Evolutionary conservation across 2,113 vertebrate genomes (phyloP).

Genomic region (Nematolebias whitei): DNA sequence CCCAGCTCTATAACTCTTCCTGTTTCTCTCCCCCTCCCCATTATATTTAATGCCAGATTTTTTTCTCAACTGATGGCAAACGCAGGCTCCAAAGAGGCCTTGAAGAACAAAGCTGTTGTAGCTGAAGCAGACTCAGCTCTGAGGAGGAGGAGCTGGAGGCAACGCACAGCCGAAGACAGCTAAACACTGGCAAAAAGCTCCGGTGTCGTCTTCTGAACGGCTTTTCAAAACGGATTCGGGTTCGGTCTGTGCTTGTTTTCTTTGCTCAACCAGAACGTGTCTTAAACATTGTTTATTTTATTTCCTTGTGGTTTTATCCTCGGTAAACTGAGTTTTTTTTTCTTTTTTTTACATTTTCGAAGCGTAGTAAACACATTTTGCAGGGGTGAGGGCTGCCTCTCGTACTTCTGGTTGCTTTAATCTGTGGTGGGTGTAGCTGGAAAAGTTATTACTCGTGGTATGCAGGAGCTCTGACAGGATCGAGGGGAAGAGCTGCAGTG

Average conservation of each 20-base stretch:
- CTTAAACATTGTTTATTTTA: not conserved
- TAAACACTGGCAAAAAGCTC: constrained; percentile 31
- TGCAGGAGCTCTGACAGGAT: not conserved
- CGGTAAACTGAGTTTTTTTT: not conserved
- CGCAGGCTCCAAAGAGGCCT: constrained; percentile 71
- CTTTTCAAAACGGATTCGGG: constrained; percentile 30
- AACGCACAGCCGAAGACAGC: constrained; percentile 26
- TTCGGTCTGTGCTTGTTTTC: constrained; percentile 9
- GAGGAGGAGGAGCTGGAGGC: too few species aligned
- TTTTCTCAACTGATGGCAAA: constrained; percentile 71
- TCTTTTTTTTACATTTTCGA: not conserved
- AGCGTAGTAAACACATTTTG: not conserved
- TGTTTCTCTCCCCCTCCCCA: constrained; percentile 56
- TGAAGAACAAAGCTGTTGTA: constrained; percentile 71
- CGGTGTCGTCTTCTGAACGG: constrained; percentile 43
- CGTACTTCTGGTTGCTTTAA: too few species aligned
- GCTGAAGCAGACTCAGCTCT: too few species aligned
- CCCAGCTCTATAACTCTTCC: constrained; percentile 74
- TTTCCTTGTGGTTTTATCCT: not conserved
- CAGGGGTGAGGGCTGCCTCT: too few species aligned
- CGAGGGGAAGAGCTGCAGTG: not conserved
- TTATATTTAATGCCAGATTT: constrained; percentile 75
- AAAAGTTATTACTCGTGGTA: constrained; percentile 1
- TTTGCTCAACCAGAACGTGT: constrained; percentile 2
- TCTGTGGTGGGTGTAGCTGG: not conserved